Evolutionary conservation across 2,113 vertebrate species (phyloP).

Genomic region (Heterotis niloticus): DNA sequence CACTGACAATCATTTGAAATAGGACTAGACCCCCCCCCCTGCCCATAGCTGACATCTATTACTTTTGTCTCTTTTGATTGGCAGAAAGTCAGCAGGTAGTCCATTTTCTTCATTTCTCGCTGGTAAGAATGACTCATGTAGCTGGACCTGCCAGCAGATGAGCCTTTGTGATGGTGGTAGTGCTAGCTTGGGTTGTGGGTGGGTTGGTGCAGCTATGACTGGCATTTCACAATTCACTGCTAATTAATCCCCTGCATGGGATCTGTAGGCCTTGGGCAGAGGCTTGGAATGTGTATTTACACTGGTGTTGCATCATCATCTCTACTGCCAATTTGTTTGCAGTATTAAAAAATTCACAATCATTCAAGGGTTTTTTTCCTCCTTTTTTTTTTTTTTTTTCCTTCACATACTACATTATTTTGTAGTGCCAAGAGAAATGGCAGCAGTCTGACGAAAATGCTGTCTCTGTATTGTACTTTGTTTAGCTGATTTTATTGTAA

Average conservation of each 20-base stretch:
- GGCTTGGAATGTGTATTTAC: background rate
- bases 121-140: background rate
- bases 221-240: background rate
- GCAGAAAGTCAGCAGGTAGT: background rate
- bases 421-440: no score
- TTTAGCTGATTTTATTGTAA: background rate
- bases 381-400: background rate
- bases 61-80: background rate
- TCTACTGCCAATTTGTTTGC: background rate
- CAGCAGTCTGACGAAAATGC: background rate
- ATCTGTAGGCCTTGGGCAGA: background rate
- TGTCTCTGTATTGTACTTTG: background rate
- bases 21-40: no score
- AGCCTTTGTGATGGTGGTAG: background rate
- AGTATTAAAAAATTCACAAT: background rate
- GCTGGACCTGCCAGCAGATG: background rate
- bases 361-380: background rate
- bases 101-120: no score
- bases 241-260: slow-evolving; percentile 17
- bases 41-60: background rate
- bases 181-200: background rate
- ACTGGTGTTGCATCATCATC: slow-evolving; percentile 3
- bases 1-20: no score
- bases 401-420: background rate
- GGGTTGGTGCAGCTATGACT: background rate